Percentiles rank a stretch among this genome's conserved stretches.
Conservation (phyloP, 2,797 vertebrate species). For the Pipistrellus pipistrellus region DNA sequence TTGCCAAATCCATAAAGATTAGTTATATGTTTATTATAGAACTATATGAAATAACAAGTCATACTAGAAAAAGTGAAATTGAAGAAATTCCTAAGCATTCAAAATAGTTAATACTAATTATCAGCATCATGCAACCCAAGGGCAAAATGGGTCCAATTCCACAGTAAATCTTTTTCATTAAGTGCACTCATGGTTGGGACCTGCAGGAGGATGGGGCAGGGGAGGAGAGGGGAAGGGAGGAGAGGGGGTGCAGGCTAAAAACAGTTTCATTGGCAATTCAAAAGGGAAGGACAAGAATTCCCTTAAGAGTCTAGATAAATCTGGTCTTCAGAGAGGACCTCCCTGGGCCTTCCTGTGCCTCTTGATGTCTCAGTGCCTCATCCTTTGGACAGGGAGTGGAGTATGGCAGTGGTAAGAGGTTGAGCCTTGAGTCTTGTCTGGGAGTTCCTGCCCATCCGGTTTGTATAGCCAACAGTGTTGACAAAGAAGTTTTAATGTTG, state of each 20-base stretch:
- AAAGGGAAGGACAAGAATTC: neutral
- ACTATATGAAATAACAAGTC: neutral
- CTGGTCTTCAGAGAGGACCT: neutral
- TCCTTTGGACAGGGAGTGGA: neutral
- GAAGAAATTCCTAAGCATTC: neutral
- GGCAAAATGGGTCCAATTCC: neutral
- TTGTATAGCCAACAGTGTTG: neutral
- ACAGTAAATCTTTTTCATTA: neutral
- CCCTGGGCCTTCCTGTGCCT: too few relatives aligned
- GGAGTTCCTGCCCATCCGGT: neutral
- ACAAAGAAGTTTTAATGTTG: neutral
- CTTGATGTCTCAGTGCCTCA: neutral
- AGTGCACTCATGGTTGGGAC: neutral
- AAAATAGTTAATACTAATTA: neutral
- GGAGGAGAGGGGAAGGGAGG: rapidly evolving
- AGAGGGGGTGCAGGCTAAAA: neutral
- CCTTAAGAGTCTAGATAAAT: neutral
- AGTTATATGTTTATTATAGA: conserved; percentile 29
- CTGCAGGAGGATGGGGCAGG: too few relatives aligned
- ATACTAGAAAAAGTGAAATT: neutral
- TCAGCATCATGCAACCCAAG: neutral
- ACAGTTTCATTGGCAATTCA: neutral
- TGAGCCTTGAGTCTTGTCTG: neutral
- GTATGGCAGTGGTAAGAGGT: neutral
- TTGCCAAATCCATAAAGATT: conserved; percentile 36